phyloP scores from a whole-genome alignment of 2,797 vertebrate genomes.

The Fistularia tabacaria region DNA sequence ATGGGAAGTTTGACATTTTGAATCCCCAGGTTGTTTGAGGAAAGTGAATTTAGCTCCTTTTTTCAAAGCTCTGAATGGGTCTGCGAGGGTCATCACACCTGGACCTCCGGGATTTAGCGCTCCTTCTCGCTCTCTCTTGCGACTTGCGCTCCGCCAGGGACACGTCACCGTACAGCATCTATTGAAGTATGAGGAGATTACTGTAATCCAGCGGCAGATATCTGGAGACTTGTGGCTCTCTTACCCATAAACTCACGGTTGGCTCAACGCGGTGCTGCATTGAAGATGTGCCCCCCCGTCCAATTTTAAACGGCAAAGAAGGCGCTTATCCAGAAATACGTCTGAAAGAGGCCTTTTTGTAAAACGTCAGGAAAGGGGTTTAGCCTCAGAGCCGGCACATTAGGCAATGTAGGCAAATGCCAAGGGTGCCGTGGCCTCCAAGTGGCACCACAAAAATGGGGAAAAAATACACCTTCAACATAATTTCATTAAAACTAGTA shows the following conservation, averaged over 20 bases:
- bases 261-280: background rate
- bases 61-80: conserved; percentile 1
- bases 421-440: no score
- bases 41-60: conserved; percentile 4
- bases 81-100: background rate
- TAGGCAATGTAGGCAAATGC: no score
- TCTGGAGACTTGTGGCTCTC: conserved; percentile 15
- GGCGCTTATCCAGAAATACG: no score
- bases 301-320: no score
- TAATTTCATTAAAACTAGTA: no score
- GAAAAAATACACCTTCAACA: no score
- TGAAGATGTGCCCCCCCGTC: no score
- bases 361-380: no score
- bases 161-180: conserved; percentile 14
- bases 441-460: no score
- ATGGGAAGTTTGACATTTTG: conserved; percentile 6
- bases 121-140: conserved; percentile 5
- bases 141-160: conserved; percentile 1
- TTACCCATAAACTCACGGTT: conserved; percentile 6
- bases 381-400: no score
- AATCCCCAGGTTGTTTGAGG: conserved; percentile 1
- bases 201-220: conserved; percentile 32
- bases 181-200: conserved; percentile 40
- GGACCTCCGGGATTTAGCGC: background rate
- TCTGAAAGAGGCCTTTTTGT: no score